Evolutionary conservation across 2,888 invertebrate species (phyloP).

Genomic region (Scaptomyza polygonia): DNA sequence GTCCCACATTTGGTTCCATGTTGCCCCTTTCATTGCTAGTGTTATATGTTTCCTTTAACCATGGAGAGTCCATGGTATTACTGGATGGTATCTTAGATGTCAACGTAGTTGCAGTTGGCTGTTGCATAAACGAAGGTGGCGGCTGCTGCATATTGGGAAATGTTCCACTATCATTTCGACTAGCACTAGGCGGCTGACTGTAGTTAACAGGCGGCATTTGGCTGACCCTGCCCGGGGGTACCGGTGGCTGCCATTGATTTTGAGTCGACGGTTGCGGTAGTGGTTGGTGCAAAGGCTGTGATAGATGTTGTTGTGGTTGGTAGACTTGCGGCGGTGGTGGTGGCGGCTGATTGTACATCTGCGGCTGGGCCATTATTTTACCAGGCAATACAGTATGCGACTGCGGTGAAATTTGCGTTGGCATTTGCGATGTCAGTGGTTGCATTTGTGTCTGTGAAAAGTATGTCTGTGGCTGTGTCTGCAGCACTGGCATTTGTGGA

Average conservation of each 20-base stretch:
- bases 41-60: conserved; percentile 17
- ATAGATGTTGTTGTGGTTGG: conserved; percentile 14
- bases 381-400: conserved; percentile 23
- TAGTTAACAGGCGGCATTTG: conserved; percentile 35
- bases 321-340: conserved; percentile 57
- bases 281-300: conserved; percentile 71
- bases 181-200: conserved; percentile 14
- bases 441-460: conserved; percentile 3
- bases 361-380: conserved; percentile 79
- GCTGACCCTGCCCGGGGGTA: conserved; percentile 28
- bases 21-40: conserved; percentile 19
- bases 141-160: conserved; percentile 61
- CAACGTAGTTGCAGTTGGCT: conserved; percentile 2
- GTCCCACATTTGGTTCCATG: conserved; percentile 37
- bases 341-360: conserved; percentile 80
- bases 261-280: conserved; percentile 36
- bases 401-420: conserved; percentile 22
- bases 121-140: conserved; percentile 46
- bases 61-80: conserved; percentile 17
- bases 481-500: conserved; percentile 28
- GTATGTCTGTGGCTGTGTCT: conserved; percentile 29
- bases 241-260: conserved; percentile 43
- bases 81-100: background rate
- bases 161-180: conserved; percentile 2
- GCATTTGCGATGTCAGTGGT: conserved; percentile 29